Conservation (phyloP, 2,888 invertebrate genomes). For the Magallana nippona region DNA sequence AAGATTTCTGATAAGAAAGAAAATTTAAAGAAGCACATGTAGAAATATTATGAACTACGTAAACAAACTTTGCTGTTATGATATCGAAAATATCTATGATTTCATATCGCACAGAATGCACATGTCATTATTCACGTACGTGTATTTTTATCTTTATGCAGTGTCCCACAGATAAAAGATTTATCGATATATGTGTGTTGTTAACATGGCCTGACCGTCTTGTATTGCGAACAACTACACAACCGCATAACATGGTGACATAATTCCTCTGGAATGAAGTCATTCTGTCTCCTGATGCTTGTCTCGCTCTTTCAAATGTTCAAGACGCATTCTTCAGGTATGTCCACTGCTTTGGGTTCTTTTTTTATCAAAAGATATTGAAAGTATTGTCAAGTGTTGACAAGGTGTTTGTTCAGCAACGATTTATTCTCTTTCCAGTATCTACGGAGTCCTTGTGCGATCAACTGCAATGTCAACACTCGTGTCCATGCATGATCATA, state of each 20-base stretch:
- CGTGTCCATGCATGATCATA: slow-evolving; percentile 1
- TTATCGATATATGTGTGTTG: background rate
- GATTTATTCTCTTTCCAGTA: background rate
- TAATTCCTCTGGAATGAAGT: slow-evolving; percentile 10
- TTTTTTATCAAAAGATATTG: no score
- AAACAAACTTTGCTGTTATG: no score
- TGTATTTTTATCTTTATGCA: no score
- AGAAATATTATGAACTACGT: no score
- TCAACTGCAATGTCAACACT: background rate
- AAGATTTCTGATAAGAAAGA: no score
- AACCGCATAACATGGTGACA: slow-evolving; percentile 9
- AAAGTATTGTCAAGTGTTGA: background rate
- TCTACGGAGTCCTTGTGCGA: background rate
- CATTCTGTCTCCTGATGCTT: background rate
- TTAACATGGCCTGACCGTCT: background rate
- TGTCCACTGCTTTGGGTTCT: background rate
- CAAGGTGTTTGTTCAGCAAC: background rate
- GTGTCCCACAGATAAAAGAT: background rate
- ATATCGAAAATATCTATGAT: no score
- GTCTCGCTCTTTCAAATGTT: background rate
- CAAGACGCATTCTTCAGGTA: background rate
- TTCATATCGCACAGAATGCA: no score
- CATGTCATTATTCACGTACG: no score
- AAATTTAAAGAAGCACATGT: no score
- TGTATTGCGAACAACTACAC: background rate